phyloP scores from a whole-genome alignment of 2,113 vertebrate genomes.

The Rissa tridactyla region DNA sequence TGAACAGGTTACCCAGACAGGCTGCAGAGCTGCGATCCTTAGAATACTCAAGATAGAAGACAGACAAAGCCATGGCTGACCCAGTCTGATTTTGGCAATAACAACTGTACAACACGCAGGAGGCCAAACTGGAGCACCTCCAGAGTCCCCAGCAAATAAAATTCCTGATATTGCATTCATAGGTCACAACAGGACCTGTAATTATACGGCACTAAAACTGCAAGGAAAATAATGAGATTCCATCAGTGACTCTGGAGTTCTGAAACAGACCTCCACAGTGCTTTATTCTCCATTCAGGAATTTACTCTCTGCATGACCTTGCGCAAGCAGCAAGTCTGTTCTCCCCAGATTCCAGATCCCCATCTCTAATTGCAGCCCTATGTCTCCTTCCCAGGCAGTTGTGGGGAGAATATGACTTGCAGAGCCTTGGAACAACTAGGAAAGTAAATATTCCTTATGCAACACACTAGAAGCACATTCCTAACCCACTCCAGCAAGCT shows the following conservation, averaged over 20 bases:
- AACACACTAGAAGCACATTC: not conserved
- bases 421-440: not conserved
- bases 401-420: not conserved
- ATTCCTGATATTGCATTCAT: not conserved
- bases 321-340: not conserved
- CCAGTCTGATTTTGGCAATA: not conserved
- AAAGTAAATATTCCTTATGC: slow-evolving; percentile 34
- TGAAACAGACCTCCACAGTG: not conserved
- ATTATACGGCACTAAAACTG: not conserved
- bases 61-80: not conserved
- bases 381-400: not conserved
- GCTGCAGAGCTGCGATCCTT: not conserved
- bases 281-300: not conserved
- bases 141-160: not conserved
- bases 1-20: not conserved
- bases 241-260: not conserved
- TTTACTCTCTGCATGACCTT: not conserved
- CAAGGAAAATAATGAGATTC: not conserved
- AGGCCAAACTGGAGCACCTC: not conserved
- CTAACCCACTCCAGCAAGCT: slow-evolving; percentile 44
- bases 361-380: not conserved
- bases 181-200: not conserved
- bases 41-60: not conserved
- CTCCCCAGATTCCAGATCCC: not conserved
- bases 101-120: not conserved